These are phyloP conservation scores for Melipona beecheii DNA, from an alignment of 2,888 invertebrate genomes.

Conservation along the genomic window DNA sequence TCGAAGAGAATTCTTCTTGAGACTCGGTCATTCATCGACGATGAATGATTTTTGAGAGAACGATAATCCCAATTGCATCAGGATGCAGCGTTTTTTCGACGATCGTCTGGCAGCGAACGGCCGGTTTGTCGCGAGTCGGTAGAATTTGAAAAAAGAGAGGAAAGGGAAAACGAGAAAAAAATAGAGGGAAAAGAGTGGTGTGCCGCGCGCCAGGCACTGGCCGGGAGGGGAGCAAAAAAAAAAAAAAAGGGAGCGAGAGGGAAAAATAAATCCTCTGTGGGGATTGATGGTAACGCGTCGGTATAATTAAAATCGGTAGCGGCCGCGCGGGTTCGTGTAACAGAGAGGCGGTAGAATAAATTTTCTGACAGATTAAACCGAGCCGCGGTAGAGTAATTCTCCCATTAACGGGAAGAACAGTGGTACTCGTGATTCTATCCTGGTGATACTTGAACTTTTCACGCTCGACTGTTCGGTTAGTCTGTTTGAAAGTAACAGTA, in stretches of 20 bases:
- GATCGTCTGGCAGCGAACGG: neutral
- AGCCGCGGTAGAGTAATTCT: constrained; percentile 40
- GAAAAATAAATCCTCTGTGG: constrained; percentile 36
- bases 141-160: neutral
- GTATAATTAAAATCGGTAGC: constrained; percentile 61
- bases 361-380: constrained; percentile 62
- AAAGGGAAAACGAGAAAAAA: neutral
- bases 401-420: constrained; percentile 21
- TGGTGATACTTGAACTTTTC: constrained; percentile 27
- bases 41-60: constrained; percentile 3
- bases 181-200: neutral
- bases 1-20: neutral
- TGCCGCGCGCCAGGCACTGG: neutral
- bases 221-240: no score
- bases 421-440: constrained; percentile 31
- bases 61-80: constrained; percentile 1
- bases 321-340: neutral
- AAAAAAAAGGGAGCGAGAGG: neutral
- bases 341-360: constrained; percentile 46
- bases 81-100: constrained; percentile 8
- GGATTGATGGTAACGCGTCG: constrained; percentile 50
- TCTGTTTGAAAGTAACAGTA: neutral
- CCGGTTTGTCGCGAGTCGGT: neutral
- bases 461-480: neutral
- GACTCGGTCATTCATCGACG: constrained; percentile 1